phyloP scores from a whole-genome alignment of 1,140 invertebrate species.

The Tetramorium parvispinum region DNA sequence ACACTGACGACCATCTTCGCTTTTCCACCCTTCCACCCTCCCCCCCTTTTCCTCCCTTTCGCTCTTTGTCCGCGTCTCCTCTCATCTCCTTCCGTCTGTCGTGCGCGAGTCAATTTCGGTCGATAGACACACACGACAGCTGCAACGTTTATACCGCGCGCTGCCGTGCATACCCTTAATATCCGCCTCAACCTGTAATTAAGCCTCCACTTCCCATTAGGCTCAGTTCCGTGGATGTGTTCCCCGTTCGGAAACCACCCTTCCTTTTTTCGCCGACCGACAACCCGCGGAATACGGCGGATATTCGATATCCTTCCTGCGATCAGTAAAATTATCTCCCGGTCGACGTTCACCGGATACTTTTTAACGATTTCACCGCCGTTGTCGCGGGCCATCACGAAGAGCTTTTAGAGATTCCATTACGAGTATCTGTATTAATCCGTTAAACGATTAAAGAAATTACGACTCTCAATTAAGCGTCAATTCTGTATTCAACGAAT shows the following conservation, averaged over 20 bases:
- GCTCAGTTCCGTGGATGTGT: constrained; percentile 68
- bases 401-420: background rate
- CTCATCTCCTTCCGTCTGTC: constrained; percentile 44
- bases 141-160: constrained; percentile 71
- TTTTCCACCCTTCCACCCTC: background rate
- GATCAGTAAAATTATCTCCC: constrained; percentile 62
- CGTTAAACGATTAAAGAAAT: background rate
- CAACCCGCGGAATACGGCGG: constrained; percentile 39
- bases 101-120: constrained; percentile 71
- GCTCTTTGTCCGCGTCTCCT: constrained; percentile 10
- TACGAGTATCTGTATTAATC: constrained; percentile 6
- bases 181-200: constrained; percentile 74
- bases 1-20: constrained; percentile 31
- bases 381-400: constrained; percentile 9
- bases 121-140: constrained; percentile 73
- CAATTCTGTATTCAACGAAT: background rate
- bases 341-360: constrained; percentile 1
- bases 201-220: constrained; percentile 74
- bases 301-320: constrained; percentile 69
- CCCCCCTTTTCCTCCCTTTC: background rate
- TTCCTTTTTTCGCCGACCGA: background rate
- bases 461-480: background rate
- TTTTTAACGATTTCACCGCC: constrained; percentile 20
- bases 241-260: constrained; percentile 48
- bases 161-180: constrained; percentile 77